Percentiles rank a stretch among this genome's conserved stretches.
Evolutionary conservation across 2,113 vertebrate species (phyloP).

Genomic region (Phoxinus phoxinus): DNA sequence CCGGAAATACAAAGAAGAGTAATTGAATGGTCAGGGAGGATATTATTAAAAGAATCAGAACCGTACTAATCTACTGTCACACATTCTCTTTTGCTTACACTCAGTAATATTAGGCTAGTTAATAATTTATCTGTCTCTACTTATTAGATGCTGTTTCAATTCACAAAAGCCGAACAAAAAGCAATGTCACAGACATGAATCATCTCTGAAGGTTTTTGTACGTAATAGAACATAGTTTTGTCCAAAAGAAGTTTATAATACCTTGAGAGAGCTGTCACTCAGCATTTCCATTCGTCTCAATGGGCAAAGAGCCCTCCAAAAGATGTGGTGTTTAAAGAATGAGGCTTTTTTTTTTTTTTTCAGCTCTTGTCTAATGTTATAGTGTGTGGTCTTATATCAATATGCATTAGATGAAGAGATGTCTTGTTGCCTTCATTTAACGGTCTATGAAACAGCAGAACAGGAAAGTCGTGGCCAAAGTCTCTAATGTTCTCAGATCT

Average conservation of each 20-base stretch:
- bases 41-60: not conserved
- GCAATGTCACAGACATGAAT: not conserved
- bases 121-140: not conserved
- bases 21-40: constrained; percentile 22
- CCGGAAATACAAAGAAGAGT: not conserved
- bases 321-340: not conserved
- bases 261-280: not conserved
- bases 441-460: not conserved
- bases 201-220: not conserved
- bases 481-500: not conserved
- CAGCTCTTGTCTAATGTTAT: not conserved
- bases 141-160: not conserved
- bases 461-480: not conserved
- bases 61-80: not conserved
- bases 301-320: not conserved
- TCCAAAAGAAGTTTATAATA: not conserved
- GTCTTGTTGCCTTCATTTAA: not conserved
- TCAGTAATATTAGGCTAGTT: not conserved
- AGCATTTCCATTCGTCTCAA: not conserved
- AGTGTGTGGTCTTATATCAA: not conserved
- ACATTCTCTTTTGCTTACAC: not conserved
- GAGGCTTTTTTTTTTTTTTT: not conserved
- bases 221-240: not conserved
- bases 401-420: not conserved
- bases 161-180: not conserved